Evolutionary conservation across 1,140 invertebrate genomes (phyloP).

Genomic region (Phortica variegata): DNA sequence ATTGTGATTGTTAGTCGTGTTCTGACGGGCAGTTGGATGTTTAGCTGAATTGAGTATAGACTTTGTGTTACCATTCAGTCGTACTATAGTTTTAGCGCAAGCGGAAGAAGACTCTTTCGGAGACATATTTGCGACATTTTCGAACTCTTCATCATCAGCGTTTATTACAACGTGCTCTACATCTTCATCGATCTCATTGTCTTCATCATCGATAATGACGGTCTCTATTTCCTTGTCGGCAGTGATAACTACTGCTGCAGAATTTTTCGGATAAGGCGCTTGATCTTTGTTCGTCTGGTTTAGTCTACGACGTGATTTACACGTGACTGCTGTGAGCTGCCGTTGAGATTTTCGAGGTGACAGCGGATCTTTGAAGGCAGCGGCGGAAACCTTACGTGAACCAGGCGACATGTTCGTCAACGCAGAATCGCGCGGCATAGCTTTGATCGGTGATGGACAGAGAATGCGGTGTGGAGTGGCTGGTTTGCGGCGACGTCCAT

Average conservation of each 20-base stretch:
- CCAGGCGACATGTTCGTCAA: conserved; percentile 3
- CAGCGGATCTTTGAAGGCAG: conserved; percentile 13
- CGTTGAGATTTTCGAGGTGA: conserved; percentile 46
- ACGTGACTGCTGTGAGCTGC: conserved; percentile 29
- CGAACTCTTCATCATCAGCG: conserved; percentile 29
- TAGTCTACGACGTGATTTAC: conserved; percentile 52
- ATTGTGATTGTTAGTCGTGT: conserved; percentile 16
- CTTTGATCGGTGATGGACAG: conserved; percentile 51
- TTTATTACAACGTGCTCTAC: conserved; percentile 21
- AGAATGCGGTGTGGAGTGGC: conserved; percentile 55
- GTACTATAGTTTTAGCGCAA: conserved; percentile 2
- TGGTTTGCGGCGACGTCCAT: conserved; percentile 38
- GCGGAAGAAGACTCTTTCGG: not conserved
- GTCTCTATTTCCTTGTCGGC: conserved; percentile 21
- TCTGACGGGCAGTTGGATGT: conserved; percentile 20
- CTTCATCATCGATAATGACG: conserved; percentile 22
- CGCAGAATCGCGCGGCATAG: conserved; percentile 20
- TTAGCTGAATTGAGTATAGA: conserved; percentile 28
- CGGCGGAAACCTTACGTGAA: not conserved
- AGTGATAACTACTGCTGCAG: conserved; percentile 2
- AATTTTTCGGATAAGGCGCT: conserved; percentile 40
- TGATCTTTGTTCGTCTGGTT: conserved; percentile 48
- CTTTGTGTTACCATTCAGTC: conserved; percentile 28
- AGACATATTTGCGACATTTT: conserved; percentile 5
- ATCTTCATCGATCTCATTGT: conserved; percentile 23